Conservation (phyloP, 2,888 invertebrate genomes). For the Nematopogon swammerdamellus region DNA sequence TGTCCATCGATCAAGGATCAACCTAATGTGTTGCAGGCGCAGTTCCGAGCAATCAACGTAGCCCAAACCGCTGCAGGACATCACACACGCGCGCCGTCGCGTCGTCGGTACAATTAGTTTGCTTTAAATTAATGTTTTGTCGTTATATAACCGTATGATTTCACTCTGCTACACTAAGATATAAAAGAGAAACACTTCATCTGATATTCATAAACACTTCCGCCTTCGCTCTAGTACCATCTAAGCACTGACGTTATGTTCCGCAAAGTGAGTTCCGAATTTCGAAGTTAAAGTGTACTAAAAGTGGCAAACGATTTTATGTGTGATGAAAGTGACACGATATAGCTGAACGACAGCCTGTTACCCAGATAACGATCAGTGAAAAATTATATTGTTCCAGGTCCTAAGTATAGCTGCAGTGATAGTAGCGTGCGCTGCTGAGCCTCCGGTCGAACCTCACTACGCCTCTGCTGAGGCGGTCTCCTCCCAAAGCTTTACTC, state of each 20-base stretch:
- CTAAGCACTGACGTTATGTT: background rate
- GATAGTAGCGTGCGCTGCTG: constrained; percentile 1
- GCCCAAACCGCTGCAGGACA: background rate
- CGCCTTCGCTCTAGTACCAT: background rate
- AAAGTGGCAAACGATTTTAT: too few species aligned
- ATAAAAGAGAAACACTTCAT: background rate
- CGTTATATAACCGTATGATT: background rate
- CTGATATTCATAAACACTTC: background rate
- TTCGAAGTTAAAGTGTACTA: too few species aligned
- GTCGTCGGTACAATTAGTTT: background rate
- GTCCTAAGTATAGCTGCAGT: constrained; percentile 1
- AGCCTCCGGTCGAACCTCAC: background rate
- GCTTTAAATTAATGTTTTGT: background rate
- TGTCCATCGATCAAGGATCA: too few species aligned
- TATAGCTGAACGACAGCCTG: too few species aligned
- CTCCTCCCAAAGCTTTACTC: constrained; percentile 4
- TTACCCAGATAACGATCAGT: too few species aligned
- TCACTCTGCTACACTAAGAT: background rate
- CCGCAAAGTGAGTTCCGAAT: background rate
- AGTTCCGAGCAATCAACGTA: background rate
- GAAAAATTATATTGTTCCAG: too few species aligned
- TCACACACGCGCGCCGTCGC: background rate
- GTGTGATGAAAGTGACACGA: too few species aligned
- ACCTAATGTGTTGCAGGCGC: too few species aligned
- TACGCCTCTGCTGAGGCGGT: constrained; percentile 3